Percentiles rank a stretch among this genome's conserved stretches.
phyloP scores from a whole-genome alignment of 1,140 invertebrate species.

The Drosophila ohnishii region DNA sequence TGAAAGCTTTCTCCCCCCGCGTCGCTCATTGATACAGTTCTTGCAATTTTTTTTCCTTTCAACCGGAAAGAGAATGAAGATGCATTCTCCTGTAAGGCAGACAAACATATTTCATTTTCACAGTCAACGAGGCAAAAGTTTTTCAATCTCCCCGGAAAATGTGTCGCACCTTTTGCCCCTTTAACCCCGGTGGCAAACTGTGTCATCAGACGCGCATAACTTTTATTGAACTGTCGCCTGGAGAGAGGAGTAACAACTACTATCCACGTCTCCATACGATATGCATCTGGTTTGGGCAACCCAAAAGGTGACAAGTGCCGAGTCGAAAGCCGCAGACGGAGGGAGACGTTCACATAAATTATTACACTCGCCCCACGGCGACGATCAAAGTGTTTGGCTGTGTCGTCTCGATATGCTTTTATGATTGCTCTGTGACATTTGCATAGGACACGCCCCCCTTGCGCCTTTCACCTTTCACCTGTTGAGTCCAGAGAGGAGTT shows the following conservation, averaged over 20 bases:
- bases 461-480: constrained; percentile 27
- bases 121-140: constrained; percentile 74
- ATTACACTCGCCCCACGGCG: constrained; percentile 55
- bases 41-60: constrained; percentile 31
- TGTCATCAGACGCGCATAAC: constrained; percentile 75
- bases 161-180: constrained; percentile 32
- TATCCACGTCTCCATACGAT: constrained; percentile 7
- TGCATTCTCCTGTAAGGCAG: constrained; percentile 45
- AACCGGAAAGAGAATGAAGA: constrained; percentile 21
- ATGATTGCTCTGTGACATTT: constrained; percentile 74
- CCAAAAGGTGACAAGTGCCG: constrained; percentile 70
- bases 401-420: constrained; percentile 72
- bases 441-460: constrained; percentile 40
- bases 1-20: constrained; percentile 22
- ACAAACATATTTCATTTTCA: constrained; percentile 75
- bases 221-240: constrained; percentile 76
- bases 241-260: constrained; percentile 15
- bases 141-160: constrained; percentile 64
- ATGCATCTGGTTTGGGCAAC: constrained; percentile 17
- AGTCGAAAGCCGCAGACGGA: constrained; percentile 73
- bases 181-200: constrained; percentile 51
- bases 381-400: constrained; percentile 41
- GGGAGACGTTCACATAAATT: constrained; percentile 70
- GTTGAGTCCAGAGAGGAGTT: constrained; percentile 27
- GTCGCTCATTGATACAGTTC: constrained; percentile 51